Conservation (phyloP, 2,888 invertebrate genomes). For the Nemotelus nigrinus region DNA sequence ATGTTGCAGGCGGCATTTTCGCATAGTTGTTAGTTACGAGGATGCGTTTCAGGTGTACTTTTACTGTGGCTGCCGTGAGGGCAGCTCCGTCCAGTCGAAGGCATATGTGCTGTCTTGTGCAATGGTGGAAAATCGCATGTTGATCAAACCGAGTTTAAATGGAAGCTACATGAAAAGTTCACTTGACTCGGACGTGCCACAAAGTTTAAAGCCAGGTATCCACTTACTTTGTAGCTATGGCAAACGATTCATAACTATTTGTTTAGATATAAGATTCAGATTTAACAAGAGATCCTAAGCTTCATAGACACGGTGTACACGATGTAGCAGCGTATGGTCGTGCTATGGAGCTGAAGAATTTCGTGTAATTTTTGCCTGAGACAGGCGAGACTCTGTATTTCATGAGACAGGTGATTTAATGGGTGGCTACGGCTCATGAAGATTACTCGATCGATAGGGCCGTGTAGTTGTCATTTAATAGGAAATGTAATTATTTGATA, state of each 20-base stretch:
- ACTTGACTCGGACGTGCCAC: not conserved
- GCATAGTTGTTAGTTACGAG: constrained; percentile 11
- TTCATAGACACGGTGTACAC: too few species aligned
- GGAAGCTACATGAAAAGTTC: constrained; percentile 26
- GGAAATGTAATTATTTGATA: constrained; percentile 51
- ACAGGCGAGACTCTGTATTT: not conserved
- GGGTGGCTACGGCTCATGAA: constrained; percentile 49
- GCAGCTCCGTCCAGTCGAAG: not conserved
- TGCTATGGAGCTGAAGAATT: not conserved
- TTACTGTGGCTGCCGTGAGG: not conserved
- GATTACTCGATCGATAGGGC: constrained; percentile 44
- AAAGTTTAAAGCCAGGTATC: not conserved
- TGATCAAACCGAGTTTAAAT: constrained; percentile 6
- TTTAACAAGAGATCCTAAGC: too few species aligned
- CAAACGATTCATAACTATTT: too few species aligned
- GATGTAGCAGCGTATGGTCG: too few species aligned
- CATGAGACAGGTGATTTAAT: constrained; percentile 49
- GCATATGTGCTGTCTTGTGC: constrained; percentile 1
- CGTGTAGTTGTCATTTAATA: constrained; percentile 48
- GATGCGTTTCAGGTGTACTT: constrained; percentile 36
- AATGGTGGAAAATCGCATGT: constrained; percentile 30
- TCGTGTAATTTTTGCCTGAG: not conserved
- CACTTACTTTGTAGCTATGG: not conserved
- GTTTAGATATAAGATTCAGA: too few species aligned
- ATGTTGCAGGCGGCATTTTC: constrained; percentile 16